Percentiles rank a stretch among this genome's conserved stretches.
Conservation (phyloP, 1,140 invertebrate genomes). For the Megathymus violae region DNA sequence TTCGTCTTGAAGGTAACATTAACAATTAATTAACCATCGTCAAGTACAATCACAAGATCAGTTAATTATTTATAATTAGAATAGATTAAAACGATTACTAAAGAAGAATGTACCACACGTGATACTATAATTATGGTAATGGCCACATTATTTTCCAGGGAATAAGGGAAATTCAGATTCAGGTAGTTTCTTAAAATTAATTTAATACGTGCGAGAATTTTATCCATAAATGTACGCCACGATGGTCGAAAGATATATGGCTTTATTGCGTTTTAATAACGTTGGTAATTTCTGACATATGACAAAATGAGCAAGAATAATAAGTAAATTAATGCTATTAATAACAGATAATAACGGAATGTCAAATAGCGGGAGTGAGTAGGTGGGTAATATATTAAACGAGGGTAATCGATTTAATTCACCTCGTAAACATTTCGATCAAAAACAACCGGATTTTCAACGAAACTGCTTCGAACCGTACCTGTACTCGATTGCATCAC, state of each 20-base stretch:
- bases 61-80: constrained; percentile 7
- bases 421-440: constrained; percentile 9
- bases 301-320: background rate
- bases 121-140: constrained; percentile 23
- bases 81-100: constrained; percentile 12
- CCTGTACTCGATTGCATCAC: constrained; percentile 2
- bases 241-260: background rate
- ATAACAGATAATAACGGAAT: background rate
- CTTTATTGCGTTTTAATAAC: background rate
- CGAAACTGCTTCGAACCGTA: constrained; percentile 1
- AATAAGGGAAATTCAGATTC: background rate
- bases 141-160: background rate
- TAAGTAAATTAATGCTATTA: constrained; percentile 1
- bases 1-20: background rate
- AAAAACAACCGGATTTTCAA: constrained; percentile 2
- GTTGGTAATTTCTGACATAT: background rate
- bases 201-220: constrained; percentile 9
- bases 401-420: constrained; percentile 9
- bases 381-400: background rate
- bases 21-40: background rate
- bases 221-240: background rate
- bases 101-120: background rate
- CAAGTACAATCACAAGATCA: constrained; percentile 8
- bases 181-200: background rate
- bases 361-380: background rate